These are phyloP conservation scores for Molanna angustata DNA, from an alignment of 2,888 invertebrate species.

Conservation along the genomic window DNA sequence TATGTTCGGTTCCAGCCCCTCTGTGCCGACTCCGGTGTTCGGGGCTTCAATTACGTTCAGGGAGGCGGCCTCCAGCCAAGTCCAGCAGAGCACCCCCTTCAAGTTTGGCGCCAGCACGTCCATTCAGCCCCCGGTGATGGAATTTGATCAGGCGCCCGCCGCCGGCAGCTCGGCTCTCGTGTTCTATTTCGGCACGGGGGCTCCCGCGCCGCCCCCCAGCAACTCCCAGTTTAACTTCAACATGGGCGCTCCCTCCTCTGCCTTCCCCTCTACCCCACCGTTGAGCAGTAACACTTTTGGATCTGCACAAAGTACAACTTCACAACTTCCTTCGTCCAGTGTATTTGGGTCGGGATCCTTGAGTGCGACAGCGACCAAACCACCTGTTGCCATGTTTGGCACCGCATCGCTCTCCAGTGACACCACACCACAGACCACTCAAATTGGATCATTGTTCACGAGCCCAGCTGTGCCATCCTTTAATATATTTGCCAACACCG, in stretches of 20 bases:
- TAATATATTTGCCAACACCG: conserved; percentile 21
- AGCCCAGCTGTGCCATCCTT: conserved; percentile 10
- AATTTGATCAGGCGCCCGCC: conserved; percentile 17
- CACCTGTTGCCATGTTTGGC: conserved; percentile 18
- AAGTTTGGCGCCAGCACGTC: conserved; percentile 21
- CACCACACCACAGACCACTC: not conserved
- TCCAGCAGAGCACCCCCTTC: conserved; percentile 9
- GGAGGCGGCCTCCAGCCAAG: conserved; percentile 15
- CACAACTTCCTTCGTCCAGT: not conserved
- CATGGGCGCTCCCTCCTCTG: conserved; percentile 27
- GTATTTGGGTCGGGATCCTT: conserved; percentile 21
- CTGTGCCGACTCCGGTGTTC: conserved; percentile 26
- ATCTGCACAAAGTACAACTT: conserved; percentile 6
- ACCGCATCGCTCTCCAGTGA: not conserved
- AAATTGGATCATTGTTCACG: conserved; percentile 10
- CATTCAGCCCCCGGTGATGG: conserved; percentile 1
- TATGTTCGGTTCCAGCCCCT: conserved; percentile 26
- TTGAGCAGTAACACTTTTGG: too few species aligned
- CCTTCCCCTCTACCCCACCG: conserved; percentile 21
- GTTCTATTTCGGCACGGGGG: conserved; percentile 40
- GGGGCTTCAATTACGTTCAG: conserved; percentile 29
- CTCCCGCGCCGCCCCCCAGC: conserved; percentile 22
- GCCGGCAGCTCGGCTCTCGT: conserved; percentile 32
- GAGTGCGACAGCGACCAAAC: conserved; percentile 5
- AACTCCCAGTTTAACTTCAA: conserved; percentile 29